These are phyloP conservation scores for Drosophila paranaensis DNA, from an alignment of 2,888 invertebrate genomes.

Conservation along the genomic window DNA sequence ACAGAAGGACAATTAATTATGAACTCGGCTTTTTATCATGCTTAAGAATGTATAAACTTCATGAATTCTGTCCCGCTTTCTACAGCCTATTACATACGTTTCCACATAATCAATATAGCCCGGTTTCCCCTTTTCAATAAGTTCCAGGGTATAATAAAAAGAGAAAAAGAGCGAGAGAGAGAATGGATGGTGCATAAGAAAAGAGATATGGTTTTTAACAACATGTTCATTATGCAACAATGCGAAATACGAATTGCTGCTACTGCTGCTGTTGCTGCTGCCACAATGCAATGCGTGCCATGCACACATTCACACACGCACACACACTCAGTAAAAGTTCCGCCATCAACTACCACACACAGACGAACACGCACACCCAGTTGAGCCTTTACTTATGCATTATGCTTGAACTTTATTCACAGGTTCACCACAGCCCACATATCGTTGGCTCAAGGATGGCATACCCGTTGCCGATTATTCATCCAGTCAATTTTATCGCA, in stretches of 20 bases:
- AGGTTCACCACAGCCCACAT: constrained; percentile 93
- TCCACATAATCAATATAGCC: too few relatives aligned
- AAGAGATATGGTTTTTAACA: constrained; percentile 41
- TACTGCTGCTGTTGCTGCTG: constrained; percentile 14
- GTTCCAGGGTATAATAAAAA: too few relatives aligned
- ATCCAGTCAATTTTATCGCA: constrained; percentile 92
- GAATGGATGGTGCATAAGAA: constrained; percentile 2
- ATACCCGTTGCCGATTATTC: constrained; percentile 91
- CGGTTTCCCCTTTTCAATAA: too few relatives aligned
- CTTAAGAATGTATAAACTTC: too few relatives aligned
- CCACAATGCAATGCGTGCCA: constrained; percentile 1
- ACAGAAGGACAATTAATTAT: too few relatives aligned
- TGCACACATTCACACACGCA: background rate
- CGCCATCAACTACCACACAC: background rate
- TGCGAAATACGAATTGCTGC: constrained; percentile 26
- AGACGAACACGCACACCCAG: too few relatives aligned
- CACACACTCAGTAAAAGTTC: background rate
- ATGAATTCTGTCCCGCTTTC: too few relatives aligned
- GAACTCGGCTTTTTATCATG: too few relatives aligned
- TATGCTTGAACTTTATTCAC: constrained; percentile 41
- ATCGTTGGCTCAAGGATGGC: constrained; percentile 96
- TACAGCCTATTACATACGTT: too few relatives aligned
- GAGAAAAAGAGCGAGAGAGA: background rate
- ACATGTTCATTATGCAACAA: constrained; percentile 66
- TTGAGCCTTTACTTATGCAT: constrained; percentile 2